Evolutionary conservation across 2,113 vertebrate species (phyloP), one percentile per base, ranked within the genome.

Genomic region (Corythoichthys intestinalis): DNA sequence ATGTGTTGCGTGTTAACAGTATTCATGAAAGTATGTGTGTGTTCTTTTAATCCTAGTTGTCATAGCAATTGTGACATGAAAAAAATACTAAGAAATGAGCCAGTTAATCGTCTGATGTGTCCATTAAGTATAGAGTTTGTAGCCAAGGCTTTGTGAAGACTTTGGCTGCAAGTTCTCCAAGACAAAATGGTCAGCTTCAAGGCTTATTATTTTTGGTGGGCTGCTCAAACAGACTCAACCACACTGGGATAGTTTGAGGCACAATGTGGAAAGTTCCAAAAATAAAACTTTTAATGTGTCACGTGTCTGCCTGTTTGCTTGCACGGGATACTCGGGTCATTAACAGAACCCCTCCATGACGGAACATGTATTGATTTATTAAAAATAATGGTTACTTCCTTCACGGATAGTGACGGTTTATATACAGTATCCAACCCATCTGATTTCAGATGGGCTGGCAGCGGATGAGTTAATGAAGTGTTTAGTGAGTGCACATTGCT

Each of bases 81-180:
- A 53, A 53, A 34, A 34, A 34, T 4, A 56, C 53, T 20, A 34
- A 56, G 53, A 56, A 56, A 56, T 34, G 28, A 56, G 56, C 34
- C 34, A 14, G 56, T 15, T 12, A 58, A 6, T 58, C 34, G 1
- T 58, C 56, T 58, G 56, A 14, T 37, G 34, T 37, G 56, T 13
- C 56, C 56, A 37, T 37, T 58, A 37, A 58, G 56, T 37, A 3
- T 5, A 34, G 34, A 6, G 56, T 79, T 67, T 35, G 48, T 81
- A 85, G 83, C 80, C 86, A 85, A 78, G 77, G 68, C 82, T 83
- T 82, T 69, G 72, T 72, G 70, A 37, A 75, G 70, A 60, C 63
- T 39, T 37, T 35, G 66, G 67, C 67, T 76, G 13, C 37, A 8
- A 38, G 35, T 41, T 3, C 38, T 61, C 59, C 59, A 44, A 61